Conservation (phyloP, 2,888 invertebrate species). For the Fragum whitleyi region DNA sequence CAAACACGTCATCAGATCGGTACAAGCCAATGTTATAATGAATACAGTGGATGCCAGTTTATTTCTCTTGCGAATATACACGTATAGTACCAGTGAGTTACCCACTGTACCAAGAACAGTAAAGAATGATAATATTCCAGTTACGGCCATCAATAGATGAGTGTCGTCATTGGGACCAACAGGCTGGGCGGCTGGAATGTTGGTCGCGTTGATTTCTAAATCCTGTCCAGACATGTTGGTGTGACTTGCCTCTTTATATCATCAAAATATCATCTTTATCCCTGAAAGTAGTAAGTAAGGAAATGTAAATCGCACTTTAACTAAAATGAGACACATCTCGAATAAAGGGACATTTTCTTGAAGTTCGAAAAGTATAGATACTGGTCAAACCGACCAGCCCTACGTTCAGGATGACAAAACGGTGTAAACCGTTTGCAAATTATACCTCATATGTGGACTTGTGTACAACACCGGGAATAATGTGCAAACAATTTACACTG, state of each 20-base stretch:
- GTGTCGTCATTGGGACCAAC: conserved; percentile 7
- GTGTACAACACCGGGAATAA: too few relatives aligned
- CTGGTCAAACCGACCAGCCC: too few relatives aligned
- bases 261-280: neutral
- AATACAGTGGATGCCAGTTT: conserved; percentile 79
- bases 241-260: neutral
- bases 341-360: too few relatives aligned
- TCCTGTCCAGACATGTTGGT: conserved; percentile 2
- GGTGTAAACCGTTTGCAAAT: too few relatives aligned
- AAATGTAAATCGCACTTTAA: neutral
- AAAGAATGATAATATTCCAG: conserved; percentile 73
- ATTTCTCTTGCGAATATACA: conserved; percentile 75
- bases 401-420: too few relatives aligned
- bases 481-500: too few relatives aligned
- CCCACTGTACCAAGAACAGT: conserved; percentile 76
- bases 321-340: too few relatives aligned
- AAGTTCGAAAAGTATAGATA: too few relatives aligned
- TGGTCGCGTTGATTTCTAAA: conserved; percentile 29
- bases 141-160: conserved; percentile 60
- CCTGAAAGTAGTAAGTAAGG: neutral
- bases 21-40: conserved; percentile 79
- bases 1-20: conserved; percentile 78
- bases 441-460: too few relatives aligned
- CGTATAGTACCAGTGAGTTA: conserved; percentile 80
- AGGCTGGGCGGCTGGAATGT: conserved; percentile 17